phyloP scores from a whole-genome alignment of 2,888 invertebrate genomes.

The Leptothorax acervorum region DNA sequence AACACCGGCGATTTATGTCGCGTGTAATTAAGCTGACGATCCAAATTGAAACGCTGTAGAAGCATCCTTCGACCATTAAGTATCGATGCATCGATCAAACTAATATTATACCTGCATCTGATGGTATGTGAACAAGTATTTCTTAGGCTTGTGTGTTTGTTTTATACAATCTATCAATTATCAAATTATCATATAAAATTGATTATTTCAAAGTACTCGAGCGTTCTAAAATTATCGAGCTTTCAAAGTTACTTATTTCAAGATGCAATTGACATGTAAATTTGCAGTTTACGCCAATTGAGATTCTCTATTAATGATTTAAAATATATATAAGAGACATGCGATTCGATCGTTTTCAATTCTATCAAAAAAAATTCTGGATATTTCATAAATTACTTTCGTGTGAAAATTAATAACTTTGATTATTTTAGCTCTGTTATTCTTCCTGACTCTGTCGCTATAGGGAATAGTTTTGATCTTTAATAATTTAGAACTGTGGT shows the following conservation, averaged over 20 bases:
- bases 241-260: not conserved
- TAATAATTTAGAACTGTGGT: not conserved
- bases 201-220: not conserved
- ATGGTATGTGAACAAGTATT: not conserved
- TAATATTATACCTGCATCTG: slow-evolving; percentile 5
- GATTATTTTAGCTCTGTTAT: not conserved
- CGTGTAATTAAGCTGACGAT: slow-evolving; percentile 28
- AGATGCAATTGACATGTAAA: not conserved
- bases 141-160: not conserved
- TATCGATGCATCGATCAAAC: slow-evolving; percentile 22
- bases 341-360: not conserved
- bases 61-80: not conserved
- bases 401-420: not conserved
- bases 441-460: not conserved
- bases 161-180: not conserved
- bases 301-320: not conserved
- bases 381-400: not conserved
- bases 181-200: not conserved
- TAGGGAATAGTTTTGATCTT: not conserved
- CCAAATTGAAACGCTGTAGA: slow-evolving; percentile 25
- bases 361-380: not conserved
- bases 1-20: slow-evolving; percentile 32
- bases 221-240: not conserved
- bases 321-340: not conserved
- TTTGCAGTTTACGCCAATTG: not conserved